Percentiles rank a stretch among this genome's conserved stretches.
These are phyloP conservation scores for Mobula hypostoma DNA, from an alignment of 2,113 vertebrate species.

Conservation along the genomic window DNA sequence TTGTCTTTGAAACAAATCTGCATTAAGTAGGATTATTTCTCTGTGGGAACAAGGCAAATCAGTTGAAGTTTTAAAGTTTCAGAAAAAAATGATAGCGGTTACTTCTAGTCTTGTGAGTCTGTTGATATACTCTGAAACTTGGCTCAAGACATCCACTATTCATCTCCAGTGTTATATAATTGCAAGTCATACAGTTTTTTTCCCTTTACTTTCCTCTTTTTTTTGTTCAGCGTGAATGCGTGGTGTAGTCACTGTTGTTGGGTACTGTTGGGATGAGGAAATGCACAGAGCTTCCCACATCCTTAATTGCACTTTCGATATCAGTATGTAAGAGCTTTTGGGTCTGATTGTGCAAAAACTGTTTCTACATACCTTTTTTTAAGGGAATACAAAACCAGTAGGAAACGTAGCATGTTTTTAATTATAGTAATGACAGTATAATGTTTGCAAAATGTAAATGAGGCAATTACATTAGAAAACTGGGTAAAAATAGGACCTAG, in stretches of 20 bases:
- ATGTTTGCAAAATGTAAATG: slow-evolving; percentile 33
- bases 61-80: slow-evolving; percentile 27
- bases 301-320: slow-evolving; percentile 33
- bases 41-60: slow-evolving; percentile 22
- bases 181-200: not conserved
- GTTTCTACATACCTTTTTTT: slow-evolving; percentile 20
- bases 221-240: slow-evolving; percentile 24
- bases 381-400: slow-evolving; percentile 23
- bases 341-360: slow-evolving; percentile 35
- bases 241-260: slow-evolving; percentile 20
- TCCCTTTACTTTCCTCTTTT: not conserved
- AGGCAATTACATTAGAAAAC: not conserved
- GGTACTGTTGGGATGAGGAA: slow-evolving; percentile 28
- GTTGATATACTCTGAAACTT: slow-evolving; percentile 9
- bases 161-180: slow-evolving; percentile 28
- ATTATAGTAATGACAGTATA: slow-evolving; percentile 24
- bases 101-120: not conserved
- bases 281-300: not conserved
- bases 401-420: slow-evolving; percentile 28
- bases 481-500: slow-evolving; percentile 18
- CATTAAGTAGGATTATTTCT: slow-evolving; percentile 32
- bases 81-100: not conserved
- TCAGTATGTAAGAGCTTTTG: slow-evolving; percentile 36
- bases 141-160: not conserved
- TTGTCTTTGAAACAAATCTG: slow-evolving; percentile 24